Percentiles rank a stretch among this genome's conserved stretches.
phyloP scores from a whole-genome alignment of 2,888 invertebrate genomes.

The Stenolophus ochropezus region DNA sequence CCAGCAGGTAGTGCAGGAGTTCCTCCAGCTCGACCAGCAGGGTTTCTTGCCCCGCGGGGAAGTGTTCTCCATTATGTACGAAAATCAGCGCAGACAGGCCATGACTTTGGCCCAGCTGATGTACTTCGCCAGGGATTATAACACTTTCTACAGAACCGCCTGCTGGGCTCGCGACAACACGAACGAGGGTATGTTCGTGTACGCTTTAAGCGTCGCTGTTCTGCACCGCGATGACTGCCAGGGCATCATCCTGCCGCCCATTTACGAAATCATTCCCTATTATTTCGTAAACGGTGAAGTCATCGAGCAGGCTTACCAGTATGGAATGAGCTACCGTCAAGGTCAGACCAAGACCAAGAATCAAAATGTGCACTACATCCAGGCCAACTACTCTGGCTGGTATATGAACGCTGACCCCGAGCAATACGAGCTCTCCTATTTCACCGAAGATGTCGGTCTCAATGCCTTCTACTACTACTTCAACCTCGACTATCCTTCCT shows the following conservation, averaged over 20 bases:
- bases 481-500: constrained; percentile 78
- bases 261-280: constrained; percentile 81
- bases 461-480: constrained; percentile 79
- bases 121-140: constrained; percentile 82
- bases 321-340: constrained; percentile 73
- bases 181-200: constrained; percentile 79
- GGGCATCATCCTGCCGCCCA: constrained; percentile 78
- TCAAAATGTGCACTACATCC: constrained; percentile 69
- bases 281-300: constrained; percentile 78
- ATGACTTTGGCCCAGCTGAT: constrained; percentile 80
- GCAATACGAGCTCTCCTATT: constrained; percentile 78
- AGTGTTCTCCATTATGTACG: constrained; percentile 78
- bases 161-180: constrained; percentile 80
- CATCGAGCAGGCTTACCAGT: constrained; percentile 72
- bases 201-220: constrained; percentile 77
- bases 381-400: constrained; percentile 72
- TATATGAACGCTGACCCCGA: constrained; percentile 75
- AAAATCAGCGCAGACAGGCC: constrained; percentile 79
- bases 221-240: constrained; percentile 77
- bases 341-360: constrained; percentile 71
- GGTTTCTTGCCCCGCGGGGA: constrained; percentile 78
- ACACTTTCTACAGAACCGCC: constrained; percentile 81
- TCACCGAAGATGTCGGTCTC: constrained; percentile 80
- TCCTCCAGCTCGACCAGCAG: constrained; percentile 75
- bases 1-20: constrained; percentile 76